Evolutionary conservation across 2,797 vertebrate genomes (phyloP), one percentile per base, ranked within the genome.

Genomic region (Xiphorhynchus erythropygius): DNA sequence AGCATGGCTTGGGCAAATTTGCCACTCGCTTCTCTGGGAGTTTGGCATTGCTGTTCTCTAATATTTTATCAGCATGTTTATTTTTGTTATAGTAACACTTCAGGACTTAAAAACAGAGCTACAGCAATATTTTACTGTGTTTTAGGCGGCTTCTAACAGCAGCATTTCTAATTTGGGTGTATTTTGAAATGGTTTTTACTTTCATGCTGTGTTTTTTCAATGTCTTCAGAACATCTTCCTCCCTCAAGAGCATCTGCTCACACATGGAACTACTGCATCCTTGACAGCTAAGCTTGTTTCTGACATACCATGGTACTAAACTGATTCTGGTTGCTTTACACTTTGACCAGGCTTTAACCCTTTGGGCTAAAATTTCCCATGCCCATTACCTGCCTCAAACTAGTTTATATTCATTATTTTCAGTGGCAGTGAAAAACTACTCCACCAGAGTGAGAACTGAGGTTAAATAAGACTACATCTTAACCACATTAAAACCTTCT

Each of bases 41-140:
- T 87, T 32, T 80, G 78, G 65, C 42, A 32, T 22, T 74, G 28
- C 52, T 60, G 11, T 49, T 79, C 74, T 56, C 55, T 19, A 53
- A 2, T 13, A 52, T 78, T 65, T 93, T 91, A 80, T 85, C 71
- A 63, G 55, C 18, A 7, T 41, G 70, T 82, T 95, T 93, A 64
- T 84, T 87, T 93, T 88, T 74, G 64, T 89, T 88, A n/a, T 23
- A 75, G 57, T 89, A 83, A 85, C n/a, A 42, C 56, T 78, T 89
- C 76, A 84, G 74, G 67, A 59, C 22, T 82, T 76, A 7, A 90
- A 18, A 67, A 84, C 84, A 65, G 28, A 75, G 76, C 62, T 83
- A 50, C 42, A 84, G 11, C 49, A 71, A 22, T 53, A 53, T 85
- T 96, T 87, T 70, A 49, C 59, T 47, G 35, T 60, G 32, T 69